phyloP scores from a whole-genome alignment of 2,797 vertebrate species.

The Gymnocypris eckloni region DNA sequence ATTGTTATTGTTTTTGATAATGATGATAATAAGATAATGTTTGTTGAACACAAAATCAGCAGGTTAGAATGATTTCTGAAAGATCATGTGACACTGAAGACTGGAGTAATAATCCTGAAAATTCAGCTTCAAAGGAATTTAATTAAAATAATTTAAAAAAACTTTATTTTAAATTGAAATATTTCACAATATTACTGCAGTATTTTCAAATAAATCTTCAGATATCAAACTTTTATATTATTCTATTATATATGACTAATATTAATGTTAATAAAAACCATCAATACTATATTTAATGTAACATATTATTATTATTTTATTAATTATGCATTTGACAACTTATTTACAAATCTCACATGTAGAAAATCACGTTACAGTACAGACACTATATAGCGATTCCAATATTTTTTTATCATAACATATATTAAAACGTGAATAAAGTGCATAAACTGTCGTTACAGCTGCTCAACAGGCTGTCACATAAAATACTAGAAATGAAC shows the following conservation, averaged over 20 bases:
- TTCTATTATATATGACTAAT: not conserved
- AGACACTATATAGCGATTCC: not conserved
- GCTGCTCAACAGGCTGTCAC: conserved; percentile 25
- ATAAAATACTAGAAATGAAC: not conserved
- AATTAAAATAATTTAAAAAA: no score
- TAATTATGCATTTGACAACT: not conserved
- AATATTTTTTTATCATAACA: not conserved
- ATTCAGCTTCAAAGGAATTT: not conserved
- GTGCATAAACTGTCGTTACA: not conserved
- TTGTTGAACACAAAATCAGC: no score
- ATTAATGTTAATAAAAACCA: not conserved
- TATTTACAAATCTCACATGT: not conserved
- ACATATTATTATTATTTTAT: not conserved
- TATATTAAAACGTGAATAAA: not conserved
- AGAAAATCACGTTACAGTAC: not conserved
- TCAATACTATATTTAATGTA: not conserved
- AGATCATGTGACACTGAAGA: no score
- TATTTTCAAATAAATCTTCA: not conserved
- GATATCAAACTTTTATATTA: not conserved
- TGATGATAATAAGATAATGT: no score
- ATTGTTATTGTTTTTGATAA: not conserved
- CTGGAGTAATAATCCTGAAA: not conserved
- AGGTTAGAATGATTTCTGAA: not conserved
- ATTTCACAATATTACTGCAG: not conserved
- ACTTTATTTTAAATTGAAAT: not conserved